Conservation (phyloP, 1,140 invertebrate genomes). For the Brachionus rotundiformis region DNA sequence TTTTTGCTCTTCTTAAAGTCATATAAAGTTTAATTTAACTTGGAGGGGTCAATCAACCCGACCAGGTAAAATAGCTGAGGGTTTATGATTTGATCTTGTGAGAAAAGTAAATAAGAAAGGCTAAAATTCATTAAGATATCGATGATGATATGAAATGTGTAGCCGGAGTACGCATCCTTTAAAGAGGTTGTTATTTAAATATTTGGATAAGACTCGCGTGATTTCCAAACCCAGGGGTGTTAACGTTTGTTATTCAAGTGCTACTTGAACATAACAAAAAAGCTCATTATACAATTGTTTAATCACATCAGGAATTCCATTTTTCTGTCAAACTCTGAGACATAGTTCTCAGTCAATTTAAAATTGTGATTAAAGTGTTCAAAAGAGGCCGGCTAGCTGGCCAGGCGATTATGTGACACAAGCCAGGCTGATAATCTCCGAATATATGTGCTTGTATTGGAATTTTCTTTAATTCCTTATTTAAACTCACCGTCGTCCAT, state of each 20-base stretch:
- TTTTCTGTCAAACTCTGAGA: neutral
- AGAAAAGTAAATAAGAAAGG: constrained; percentile 8
- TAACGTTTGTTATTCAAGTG: constrained; percentile 18
- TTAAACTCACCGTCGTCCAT: constrained; percentile 7
- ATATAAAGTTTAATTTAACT: neutral
- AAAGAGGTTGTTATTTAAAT: constrained; percentile 16
- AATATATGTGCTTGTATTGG: neutral
- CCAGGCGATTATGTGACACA: neutral
- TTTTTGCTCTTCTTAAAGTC: neutral
- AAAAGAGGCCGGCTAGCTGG: neutral
- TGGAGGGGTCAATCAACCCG: neutral
- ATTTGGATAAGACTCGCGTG: constrained; percentile 20
- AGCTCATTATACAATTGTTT: neutral
- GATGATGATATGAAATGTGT: neutral
- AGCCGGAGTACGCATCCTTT: neutral
- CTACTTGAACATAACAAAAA: constrained; percentile 4
- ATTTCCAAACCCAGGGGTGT: neutral
- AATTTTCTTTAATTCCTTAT: constrained; percentile 21
- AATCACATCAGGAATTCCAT: constrained; percentile 1
- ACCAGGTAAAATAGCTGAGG: neutral
- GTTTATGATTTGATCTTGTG: constrained; percentile 3
- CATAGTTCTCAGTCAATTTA: neutral
- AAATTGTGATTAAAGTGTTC: neutral
- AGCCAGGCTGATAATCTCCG: neutral
- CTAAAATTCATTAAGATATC: neutral